These are phyloP conservation scores for Discoglossus pictus DNA, from an alignment of 2,797 vertebrate species.

Conservation along the genomic window DNA sequence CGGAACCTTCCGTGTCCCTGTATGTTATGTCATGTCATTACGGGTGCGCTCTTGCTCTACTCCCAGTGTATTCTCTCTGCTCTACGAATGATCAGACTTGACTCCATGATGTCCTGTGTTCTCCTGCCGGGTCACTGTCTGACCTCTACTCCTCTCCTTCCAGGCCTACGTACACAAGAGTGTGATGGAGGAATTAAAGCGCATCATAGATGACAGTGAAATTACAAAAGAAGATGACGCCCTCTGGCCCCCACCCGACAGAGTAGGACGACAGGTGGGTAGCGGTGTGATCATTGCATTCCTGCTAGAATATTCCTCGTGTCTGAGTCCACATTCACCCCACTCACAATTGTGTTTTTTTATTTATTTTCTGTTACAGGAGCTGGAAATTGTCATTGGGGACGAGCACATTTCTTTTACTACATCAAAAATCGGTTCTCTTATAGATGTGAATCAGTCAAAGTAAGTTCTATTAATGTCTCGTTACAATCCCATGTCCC, in stretches of 20 bases:
- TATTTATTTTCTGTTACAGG: constrained; percentile 79
- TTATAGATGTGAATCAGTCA: constrained; percentile 98
- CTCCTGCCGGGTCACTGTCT: neutral
- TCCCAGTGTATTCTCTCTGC: no score
- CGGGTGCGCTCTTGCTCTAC: no score
- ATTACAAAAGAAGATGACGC: constrained; percentile 99
- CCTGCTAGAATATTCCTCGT: no score
- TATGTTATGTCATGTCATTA: no score
- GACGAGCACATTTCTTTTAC: constrained; percentile 99
- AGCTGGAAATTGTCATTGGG: constrained; percentile 96
- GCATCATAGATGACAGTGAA: constrained; percentile 98
- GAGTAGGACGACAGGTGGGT: constrained; percentile 93
- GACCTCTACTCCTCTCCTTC: constrained; percentile 3
- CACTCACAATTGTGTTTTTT: no score
- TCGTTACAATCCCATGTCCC: no score
- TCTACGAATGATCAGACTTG: no score
- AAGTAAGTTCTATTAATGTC: constrained; percentile 87
- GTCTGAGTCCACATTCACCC: no score
- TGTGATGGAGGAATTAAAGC: constrained; percentile 97
- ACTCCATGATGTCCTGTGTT: no score
- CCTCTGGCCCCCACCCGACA: constrained; percentile 93
- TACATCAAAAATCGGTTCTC: constrained; percentile 97
- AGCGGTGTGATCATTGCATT: constrained; percentile 32
- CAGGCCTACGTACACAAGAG: constrained; percentile 98
- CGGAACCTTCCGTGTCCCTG: no score